Evolutionary conservation across 35 echinoderm and acorn worm species (phyloP), one percentile per base, ranked within the genome.

Genomic region (Chiridota heheva): DNA sequence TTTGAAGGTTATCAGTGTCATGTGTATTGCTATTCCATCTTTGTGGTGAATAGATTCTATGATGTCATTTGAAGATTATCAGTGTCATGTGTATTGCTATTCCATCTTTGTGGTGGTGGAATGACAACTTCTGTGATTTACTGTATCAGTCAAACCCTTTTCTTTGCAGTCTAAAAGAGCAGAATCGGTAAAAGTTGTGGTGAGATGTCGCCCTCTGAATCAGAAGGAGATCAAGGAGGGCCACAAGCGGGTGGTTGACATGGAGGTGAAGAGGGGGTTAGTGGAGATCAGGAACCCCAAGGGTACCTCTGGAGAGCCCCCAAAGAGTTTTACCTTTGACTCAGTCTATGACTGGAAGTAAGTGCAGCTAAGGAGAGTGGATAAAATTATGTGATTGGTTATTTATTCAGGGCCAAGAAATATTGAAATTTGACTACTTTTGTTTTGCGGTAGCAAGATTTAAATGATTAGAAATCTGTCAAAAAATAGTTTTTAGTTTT

Each of bases 301-400:
- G 16, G 63, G 60, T 28, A 28, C 78, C 0, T 37, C 61, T 17
- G 72, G 70, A 5, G 87, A 90, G 81, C 80, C 84, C 5, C 83
- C 91, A 3, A 84, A 82, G 33, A 44, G 53, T 17, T 98, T 92
- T 60, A 91, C 89, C 29, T 98, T 98, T 82, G 95, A 98, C 41
- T 78, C 89, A 6, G 86, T 92, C 13, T 98, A 98, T 58, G 89
- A 98, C 42, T 98, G 95, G 95, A 91, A 98, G 95, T 98, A 98
- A 88, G 95, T 91, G 0, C n/a, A n/a, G n/a, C n/a, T n/a, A n/a
- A n/a, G n/a, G n/a, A n/a, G n/a, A n/a, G n/a, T 2, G 8, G 36
- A 8, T 20, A 5, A n/a, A 38, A 22, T 65, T 15, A n/a, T 60
- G 57, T 8, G 6, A 26, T 5, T 60, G 22, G 5, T 13, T 60